phyloP scores from a whole-genome alignment of 2,888 invertebrate species.

The Argynnis bischoffii region DNA sequence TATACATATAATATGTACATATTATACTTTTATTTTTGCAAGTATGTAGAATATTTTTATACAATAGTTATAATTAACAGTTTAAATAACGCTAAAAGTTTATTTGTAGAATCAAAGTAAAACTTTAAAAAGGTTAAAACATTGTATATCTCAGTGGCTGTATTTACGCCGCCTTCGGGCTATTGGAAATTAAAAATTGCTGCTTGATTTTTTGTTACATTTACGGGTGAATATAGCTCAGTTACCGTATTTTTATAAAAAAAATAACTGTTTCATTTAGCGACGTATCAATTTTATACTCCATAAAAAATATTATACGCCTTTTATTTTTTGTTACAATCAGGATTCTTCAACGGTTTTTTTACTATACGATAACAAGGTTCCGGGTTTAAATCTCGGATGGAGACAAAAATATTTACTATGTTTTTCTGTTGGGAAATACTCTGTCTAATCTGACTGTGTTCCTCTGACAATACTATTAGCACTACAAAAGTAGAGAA shows the following conservation, averaged over 20 bases:
- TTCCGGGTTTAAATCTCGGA: no score
- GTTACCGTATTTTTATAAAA: constrained; percentile 44
- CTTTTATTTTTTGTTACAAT: no score
- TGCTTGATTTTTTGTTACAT: constrained; percentile 61
- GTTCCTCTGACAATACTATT: no score
- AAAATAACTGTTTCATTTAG: constrained; percentile 32
- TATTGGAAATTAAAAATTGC: constrained; percentile 77
- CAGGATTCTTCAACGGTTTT: no score
- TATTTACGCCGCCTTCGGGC: constrained; percentile 68
- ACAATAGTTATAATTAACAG: background rate
- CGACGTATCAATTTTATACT: constrained; percentile 25
- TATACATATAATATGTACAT: no score
- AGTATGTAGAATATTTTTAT: background rate
- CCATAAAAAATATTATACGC: no score
- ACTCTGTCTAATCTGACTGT: background rate
- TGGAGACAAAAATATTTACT: no score
- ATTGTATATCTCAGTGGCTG: constrained; percentile 60
- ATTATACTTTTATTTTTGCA: no score
- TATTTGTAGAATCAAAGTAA: constrained; percentile 43
- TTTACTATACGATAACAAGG: no score
- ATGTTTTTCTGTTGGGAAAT: background rate
- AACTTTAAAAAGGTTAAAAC: constrained; percentile 59
- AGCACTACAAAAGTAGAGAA: no score
- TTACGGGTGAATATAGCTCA: constrained; percentile 57
- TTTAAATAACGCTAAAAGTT: constrained; percentile 34